Conservation (phyloP, 2,888 invertebrate genomes). For the Diarsia dahlii region DNA sequence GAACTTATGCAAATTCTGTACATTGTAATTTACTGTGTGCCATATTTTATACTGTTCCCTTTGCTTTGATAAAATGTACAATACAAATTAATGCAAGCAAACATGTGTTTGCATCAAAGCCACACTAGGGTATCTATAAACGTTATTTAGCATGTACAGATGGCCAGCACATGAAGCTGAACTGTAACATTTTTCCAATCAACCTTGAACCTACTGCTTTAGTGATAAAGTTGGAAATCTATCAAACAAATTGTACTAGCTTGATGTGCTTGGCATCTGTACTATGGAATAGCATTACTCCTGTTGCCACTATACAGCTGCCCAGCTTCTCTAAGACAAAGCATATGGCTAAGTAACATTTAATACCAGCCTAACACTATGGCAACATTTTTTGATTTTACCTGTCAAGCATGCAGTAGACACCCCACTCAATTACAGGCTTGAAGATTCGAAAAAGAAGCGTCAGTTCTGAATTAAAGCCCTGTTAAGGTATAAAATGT, state of each 20-base stretch:
- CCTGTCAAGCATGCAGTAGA: neutral
- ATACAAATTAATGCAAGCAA: neutral
- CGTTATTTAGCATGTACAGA: neutral
- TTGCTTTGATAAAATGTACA: neutral
- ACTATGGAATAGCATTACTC: neutral
- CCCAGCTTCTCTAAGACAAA: neutral
- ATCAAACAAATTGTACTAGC: no score
- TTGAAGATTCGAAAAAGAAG: conserved; percentile 2
- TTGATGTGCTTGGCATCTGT: no score
- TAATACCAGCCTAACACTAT: neutral
- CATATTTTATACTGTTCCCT: neutral
- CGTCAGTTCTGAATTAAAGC: neutral
- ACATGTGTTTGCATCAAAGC: neutral
- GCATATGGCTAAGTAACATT: neutral
- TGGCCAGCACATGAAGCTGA: no score
- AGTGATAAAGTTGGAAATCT: no score
- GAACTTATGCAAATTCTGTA: conserved; percentile 12
- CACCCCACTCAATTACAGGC: neutral
- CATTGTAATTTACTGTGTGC: conserved; percentile 6
- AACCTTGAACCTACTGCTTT: no score
- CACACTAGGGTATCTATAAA: neutral
- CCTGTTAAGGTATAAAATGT: neutral
- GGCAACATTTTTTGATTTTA: neutral
- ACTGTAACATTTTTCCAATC: no score
- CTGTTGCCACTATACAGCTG: neutral